These are phyloP conservation scores for Xylophagus ater DNA, from an alignment of 2,888 invertebrate species.

Conservation along the genomic window DNA sequence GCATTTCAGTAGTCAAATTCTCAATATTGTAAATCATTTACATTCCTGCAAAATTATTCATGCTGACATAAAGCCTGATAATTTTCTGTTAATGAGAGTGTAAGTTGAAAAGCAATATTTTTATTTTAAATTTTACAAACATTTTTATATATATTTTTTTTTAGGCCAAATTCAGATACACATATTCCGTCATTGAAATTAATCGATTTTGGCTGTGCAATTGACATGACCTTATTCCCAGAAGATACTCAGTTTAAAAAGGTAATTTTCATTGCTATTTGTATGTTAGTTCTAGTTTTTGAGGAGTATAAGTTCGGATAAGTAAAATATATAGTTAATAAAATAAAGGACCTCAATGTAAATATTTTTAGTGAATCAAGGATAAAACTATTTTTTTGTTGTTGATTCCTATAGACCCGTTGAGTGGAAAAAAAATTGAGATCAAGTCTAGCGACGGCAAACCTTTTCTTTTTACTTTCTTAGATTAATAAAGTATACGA, in stretches of 20 bases:
- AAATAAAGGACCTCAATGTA: no score
- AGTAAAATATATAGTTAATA: no score
- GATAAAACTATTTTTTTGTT: no score
- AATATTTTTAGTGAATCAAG: no score
- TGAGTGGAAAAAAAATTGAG: no score
- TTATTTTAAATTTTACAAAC: not conserved
- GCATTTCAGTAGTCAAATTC: conserved; percentile 73
- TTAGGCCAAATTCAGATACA: conserved; percentile 52
- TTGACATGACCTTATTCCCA: conserved; percentile 84
- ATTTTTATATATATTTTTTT: conserved; percentile 9
- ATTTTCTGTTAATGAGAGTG: conserved; percentile 73
- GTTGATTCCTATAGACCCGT: no score
- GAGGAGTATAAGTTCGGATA: no score
- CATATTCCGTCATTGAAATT: conserved; percentile 65
- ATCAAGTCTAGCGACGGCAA: no score
- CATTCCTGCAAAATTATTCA: conserved; percentile 86
- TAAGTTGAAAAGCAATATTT: conserved; percentile 36
- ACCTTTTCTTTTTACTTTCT: no score
- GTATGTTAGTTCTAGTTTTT: no score
- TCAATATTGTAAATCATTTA: conserved; percentile 71
- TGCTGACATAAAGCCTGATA: conserved; percentile 93
- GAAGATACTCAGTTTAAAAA: conserved; percentile 65
- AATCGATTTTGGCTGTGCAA: conserved; percentile 91
- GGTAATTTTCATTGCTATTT: no score
- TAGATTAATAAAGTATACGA: no score